These are phyloP conservation scores for Schlechtendalia chinensis DNA, from an alignment of 1,140 invertebrate genomes.

Conservation along the genomic window DNA sequence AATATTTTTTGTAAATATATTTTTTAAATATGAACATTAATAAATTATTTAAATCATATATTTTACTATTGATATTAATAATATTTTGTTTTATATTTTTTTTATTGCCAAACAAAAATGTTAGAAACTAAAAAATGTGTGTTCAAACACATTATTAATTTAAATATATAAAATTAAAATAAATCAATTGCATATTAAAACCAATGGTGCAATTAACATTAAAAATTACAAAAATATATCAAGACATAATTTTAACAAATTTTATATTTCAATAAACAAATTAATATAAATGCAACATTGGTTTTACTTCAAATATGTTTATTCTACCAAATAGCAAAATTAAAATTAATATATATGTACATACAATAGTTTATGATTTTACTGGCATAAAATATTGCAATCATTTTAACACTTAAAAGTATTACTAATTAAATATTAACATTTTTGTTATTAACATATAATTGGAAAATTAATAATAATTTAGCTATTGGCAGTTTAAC, in stretches of 20 bases:
- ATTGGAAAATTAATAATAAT: slow-evolving; percentile 2
- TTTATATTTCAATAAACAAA: not conserved
- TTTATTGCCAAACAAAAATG: not conserved
- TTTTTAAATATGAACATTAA: too few relatives aligned
- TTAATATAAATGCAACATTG: slow-evolving; percentile 11
- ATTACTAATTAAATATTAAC: not conserved
- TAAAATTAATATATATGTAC: not conserved
- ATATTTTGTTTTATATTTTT: too few relatives aligned
- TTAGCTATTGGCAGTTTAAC: slow-evolving; percentile 1
- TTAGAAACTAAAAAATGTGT: slow-evolving; percentile 3
- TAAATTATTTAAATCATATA: too few relatives aligned
- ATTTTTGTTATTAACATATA: not conserved
- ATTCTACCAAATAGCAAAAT: slow-evolving; percentile 12
- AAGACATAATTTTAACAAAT: not conserved
- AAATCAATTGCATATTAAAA: not conserved
- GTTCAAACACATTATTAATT: not conserved
- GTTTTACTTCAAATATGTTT: not conserved
- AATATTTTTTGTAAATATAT: not conserved
- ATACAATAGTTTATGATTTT: not conserved
- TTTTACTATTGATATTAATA: too few relatives aligned
- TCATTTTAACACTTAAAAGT: too few relatives aligned
- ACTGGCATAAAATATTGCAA: not conserved
- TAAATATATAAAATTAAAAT: not conserved
- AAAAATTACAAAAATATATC: not conserved
- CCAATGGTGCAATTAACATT: slow-evolving; percentile 11